A percentile compares a stretch with the other conserved stretches of the same genome.
Conservation (phyloP, 2,113 vertebrate genomes). For the Erythrolamprus reginae region DNA sequence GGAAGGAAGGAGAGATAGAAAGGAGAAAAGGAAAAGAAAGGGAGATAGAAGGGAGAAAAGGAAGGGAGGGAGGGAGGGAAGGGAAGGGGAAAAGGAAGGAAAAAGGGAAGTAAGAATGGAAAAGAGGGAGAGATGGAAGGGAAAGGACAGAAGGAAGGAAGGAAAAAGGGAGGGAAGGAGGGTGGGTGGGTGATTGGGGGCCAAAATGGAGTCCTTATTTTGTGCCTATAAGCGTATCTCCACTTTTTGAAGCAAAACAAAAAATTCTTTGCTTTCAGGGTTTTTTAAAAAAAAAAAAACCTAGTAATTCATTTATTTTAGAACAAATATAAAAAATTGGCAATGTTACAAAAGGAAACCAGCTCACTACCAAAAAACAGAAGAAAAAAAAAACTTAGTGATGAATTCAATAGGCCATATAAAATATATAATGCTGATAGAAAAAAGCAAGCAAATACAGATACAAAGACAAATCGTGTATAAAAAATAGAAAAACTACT, state of each 20-base stretch:
- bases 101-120: too few species aligned
- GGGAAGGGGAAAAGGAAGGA: too few species aligned
- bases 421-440: background rate
- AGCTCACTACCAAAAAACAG: background rate
- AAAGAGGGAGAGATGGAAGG: too few species aligned
- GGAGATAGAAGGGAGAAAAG: too few species aligned
- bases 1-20: too few species aligned
- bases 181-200: too few species aligned
- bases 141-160: background rate
- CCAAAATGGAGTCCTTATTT: background rate
- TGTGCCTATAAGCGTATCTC: background rate
- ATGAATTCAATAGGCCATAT: background rate
- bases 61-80: too few species aligned
- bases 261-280: background rate
- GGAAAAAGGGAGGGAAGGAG: background rate
- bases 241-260: background rate
- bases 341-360: background rate
- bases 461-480: background rate
- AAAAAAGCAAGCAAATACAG: background rate
- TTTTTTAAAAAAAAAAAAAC: background rate
- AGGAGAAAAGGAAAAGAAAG: too few species aligned
- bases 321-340: background rate
- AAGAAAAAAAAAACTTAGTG: background rate
- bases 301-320: background rate
- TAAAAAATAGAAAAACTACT: background rate